A percentile compares a stretch with the other conserved stretches of the same genome.
phyloP scores from a whole-genome alignment of 2,113 vertebrate species.

The Catagonus wagneri region DNA sequence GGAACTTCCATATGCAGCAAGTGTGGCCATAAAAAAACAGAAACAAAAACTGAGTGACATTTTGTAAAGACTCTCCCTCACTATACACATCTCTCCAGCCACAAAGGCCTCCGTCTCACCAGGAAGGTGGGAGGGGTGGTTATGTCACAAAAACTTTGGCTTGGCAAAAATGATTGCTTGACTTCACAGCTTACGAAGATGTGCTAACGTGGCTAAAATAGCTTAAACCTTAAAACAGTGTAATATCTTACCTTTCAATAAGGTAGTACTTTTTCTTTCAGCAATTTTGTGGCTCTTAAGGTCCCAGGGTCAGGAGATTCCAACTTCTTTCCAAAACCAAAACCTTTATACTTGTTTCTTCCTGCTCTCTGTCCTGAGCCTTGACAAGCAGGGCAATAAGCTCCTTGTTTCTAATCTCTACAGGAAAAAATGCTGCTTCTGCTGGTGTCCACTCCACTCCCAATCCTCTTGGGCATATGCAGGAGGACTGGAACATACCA shows the following conservation, averaged over 20 bases:
- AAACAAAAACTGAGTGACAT: constrained; percentile 3
- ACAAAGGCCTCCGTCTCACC: not conserved
- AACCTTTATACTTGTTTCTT: constrained; percentile 83
- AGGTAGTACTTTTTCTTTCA: constrained; percentile 83
- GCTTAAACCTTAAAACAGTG: constrained; percentile 80
- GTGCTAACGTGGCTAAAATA: constrained; percentile 59
- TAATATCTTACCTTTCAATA: constrained; percentile 83
- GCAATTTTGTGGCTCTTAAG: constrained; percentile 82
- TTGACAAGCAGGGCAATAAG: constrained; percentile 77
- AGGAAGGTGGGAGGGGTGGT: constrained; percentile 19
- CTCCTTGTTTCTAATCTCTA: constrained; percentile 81
- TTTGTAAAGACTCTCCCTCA: constrained; percentile 5
- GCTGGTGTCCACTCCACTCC: constrained; percentile 79
- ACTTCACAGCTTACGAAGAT: constrained; percentile 55
- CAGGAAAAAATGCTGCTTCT: constrained; percentile 77
- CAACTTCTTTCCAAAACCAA: constrained; percentile 84
- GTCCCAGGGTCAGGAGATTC: constrained; percentile 81
- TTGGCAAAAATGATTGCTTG: constrained; percentile 24
- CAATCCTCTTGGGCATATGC: constrained; percentile 79
- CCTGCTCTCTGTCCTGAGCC: constrained; percentile 84
- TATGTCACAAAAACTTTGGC: constrained; percentile 8
- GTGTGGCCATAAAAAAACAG: too few relatives aligned
- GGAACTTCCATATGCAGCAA: too few relatives aligned
- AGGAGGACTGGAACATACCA: constrained; percentile 83
- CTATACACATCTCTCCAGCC: not conserved